Percentiles rank a stretch among this genome's conserved stretches.
These are phyloP conservation scores for Ellobium chinense DNA, from an alignment of 2,888 invertebrate species.

Conservation along the genomic window DNA sequence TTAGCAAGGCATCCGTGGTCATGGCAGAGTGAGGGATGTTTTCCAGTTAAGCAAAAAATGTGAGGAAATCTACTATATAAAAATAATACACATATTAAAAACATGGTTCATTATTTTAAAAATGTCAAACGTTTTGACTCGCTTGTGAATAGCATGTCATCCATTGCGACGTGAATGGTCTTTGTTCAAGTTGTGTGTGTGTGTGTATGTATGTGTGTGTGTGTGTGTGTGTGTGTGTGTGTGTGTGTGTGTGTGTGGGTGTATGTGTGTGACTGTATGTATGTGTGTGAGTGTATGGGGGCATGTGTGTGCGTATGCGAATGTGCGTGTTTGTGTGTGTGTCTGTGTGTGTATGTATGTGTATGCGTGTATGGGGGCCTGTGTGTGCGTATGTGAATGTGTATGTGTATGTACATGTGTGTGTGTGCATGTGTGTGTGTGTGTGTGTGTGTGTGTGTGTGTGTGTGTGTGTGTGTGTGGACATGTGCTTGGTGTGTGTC, in stretches of 20 bases:
- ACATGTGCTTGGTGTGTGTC: not conserved
- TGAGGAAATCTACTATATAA: too few species aligned
- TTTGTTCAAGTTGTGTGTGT: too few species aligned
- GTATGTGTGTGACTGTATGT: not conserved
- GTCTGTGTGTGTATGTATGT: not conserved
- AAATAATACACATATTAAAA: too few species aligned
- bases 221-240: not conserved
- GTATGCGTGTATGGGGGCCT: not conserved
- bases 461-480: not conserved
- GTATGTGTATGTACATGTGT: not conserved
- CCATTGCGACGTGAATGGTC: too few species aligned
- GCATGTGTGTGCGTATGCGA: not conserved
- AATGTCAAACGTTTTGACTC: too few species aligned
- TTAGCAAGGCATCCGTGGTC: too few species aligned
- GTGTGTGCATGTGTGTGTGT: not conserved
- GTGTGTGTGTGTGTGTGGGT: not conserved
- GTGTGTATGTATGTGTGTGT: not conserved
- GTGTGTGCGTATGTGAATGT: not conserved
- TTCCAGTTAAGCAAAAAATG: too few species aligned
- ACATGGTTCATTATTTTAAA: too few species aligned
- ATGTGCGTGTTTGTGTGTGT: not conserved
- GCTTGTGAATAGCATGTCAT: too few species aligned
- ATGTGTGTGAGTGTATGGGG: not conserved
- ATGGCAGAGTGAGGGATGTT: too few species aligned
- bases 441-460: not conserved